These are phyloP conservation scores for Phenganax subtilis DNA, from an alignment of 92 coral and sea anemone genomes.

Conservation along the genomic window DNA sequence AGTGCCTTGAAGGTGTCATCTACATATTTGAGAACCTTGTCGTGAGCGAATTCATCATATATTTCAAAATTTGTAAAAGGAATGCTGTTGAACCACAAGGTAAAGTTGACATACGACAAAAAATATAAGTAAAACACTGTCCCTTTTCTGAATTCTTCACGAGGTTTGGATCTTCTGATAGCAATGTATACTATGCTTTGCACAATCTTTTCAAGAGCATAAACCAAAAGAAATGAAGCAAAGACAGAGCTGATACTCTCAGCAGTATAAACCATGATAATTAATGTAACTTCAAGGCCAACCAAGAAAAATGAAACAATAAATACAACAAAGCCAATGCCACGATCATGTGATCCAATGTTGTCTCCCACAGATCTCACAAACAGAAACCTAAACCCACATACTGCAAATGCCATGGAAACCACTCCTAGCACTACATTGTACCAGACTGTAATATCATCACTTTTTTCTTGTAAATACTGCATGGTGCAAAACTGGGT, in stretches of 20 bases:
- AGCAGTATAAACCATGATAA: background rate
- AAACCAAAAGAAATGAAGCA: slow-evolving; percentile 11
- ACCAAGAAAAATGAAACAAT: background rate
- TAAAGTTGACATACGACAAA: slow-evolving; percentile 64
- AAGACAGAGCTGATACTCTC: background rate
- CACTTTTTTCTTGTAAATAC: slow-evolving; percentile 59
- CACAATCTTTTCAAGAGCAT: slow-evolving; percentile 42
- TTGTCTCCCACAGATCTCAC: background rate
- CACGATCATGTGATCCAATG: slow-evolving; percentile 40
- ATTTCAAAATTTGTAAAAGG: slow-evolving; percentile 8
- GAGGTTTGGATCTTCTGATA: slow-evolving; percentile 37
- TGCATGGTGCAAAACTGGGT: background rate
- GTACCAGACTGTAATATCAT: slow-evolving; percentile 14
- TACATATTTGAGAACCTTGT: background rate
- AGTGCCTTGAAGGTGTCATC: slow-evolving; percentile 34
- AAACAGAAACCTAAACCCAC: slow-evolving; percentile 13
- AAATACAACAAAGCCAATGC: slow-evolving; percentile 25
- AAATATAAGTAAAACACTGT: slow-evolving; percentile 59
- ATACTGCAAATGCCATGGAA: background rate
- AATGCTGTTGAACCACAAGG: slow-evolving; percentile 58
- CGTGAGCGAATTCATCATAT: slow-evolving; percentile 13
- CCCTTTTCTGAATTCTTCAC: slow-evolving; percentile 37
- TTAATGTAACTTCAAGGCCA: slow-evolving; percentile 3
- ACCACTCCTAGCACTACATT: background rate
- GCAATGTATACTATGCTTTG: slow-evolving; percentile 50